Evolutionary conservation across 2,888 invertebrate species (phyloP), one percentile per base, ranked within the genome.

Genomic region (Villa cingulata): DNA sequence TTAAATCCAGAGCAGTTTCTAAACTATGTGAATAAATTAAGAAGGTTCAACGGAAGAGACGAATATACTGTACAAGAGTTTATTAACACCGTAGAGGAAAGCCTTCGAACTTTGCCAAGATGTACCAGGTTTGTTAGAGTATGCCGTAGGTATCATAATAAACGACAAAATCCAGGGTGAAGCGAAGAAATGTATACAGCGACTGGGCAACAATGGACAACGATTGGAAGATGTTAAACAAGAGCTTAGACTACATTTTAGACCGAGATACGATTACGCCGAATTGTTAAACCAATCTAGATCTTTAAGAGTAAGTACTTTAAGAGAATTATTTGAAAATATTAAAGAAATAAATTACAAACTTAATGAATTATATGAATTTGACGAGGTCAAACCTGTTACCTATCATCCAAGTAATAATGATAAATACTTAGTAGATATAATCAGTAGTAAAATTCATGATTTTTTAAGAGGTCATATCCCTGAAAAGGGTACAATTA

Each of bases 371-470:
- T 23, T 41, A 17, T 45, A 32, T 9, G 45, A 34, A 19, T 45
- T 45, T n/a, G 45, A 45, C 18, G 41, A 40, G 34, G 16, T n/a
- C 7, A 40, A 27, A 34, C 36, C 40, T 16, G 12, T 20, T 12
- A 46, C 41, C 19, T 46, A 46, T 46, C 40, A 46, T 2, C 46
- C 46, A 15, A 23, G 16, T 16, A 46, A 41, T 45, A 40, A 40
- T 20, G 41, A 45, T 20, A 45, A 45, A 19, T 45, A 45, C 17
- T 14, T 45, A 40, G 45, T 45, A 32, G 45, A 45, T n/a, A 45
- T 45, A 34, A 34, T 45, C 20, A 45, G 34, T 40, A 20, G 36
- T 34, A 46, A 41, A 37, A 37, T 46, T 15, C 46, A 46, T 36
- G 16, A 9, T 23, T 46, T 46, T 36, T 2, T 46, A 41, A 18